Evolutionary conservation across 1,140 invertebrate genomes (phyloP).

Genomic region (Temnothorax longispinosus): DNA sequence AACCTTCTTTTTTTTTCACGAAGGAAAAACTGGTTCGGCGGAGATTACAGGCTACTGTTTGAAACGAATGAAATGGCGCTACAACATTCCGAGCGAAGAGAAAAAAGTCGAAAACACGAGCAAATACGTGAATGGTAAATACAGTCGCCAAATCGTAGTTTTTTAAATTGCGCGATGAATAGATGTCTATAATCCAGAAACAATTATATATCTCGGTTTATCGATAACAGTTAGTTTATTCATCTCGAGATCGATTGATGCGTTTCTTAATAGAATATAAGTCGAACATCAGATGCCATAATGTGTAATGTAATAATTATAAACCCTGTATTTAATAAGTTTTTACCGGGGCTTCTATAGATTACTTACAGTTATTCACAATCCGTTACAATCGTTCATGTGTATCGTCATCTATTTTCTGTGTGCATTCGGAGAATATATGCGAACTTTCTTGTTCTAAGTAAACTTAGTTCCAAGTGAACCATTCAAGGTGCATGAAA

Average conservation of each 20-base stretch:
- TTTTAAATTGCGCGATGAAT: neutral
- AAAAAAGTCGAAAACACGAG: neutral
- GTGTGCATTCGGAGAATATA: no score
- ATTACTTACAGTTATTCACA: neutral
- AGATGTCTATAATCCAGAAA: neutral
- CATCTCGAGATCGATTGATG: neutral
- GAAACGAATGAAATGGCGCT: constrained; percentile 15
- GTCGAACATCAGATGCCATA: neutral
- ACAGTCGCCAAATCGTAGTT: no score
- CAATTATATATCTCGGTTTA: neutral
- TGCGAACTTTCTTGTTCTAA: neutral
- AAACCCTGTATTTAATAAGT: neutral
- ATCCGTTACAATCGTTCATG: neutral
- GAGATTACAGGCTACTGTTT: constrained; percentile 43
- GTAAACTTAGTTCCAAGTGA: neutral
- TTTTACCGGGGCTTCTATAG: neutral
- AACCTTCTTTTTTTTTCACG: neutral
- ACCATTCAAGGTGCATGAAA: neutral
- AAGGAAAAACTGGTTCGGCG: constrained; percentile 33
- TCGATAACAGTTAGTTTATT: neutral
- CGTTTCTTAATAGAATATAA: neutral
- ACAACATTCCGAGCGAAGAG: neutral
- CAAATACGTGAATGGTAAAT: neutral
- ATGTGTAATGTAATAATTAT: neutral
- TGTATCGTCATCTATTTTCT: neutral